These are phyloP conservation scores for Smittia sp. DNA, from an alignment of 2,888 invertebrate genomes.

Conservation along the genomic window DNA sequence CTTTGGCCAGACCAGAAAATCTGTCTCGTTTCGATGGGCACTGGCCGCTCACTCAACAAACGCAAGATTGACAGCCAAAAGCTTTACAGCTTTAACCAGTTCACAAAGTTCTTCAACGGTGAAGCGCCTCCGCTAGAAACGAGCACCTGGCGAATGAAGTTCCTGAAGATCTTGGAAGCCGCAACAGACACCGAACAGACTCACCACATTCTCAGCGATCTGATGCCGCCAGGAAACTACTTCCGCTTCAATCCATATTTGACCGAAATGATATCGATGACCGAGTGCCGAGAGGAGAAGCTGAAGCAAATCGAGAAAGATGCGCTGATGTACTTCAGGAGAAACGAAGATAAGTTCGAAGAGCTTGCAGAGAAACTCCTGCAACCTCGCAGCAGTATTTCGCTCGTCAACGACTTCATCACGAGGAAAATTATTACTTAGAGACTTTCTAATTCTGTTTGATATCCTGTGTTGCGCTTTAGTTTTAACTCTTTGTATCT, in stretches of 20 bases:
- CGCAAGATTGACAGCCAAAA: conserved; percentile 31
- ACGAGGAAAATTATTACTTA: background rate
- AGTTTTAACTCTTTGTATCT: too few relatives aligned
- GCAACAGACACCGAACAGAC: conserved; percentile 87
- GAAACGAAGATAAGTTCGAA: conserved; percentile 75
- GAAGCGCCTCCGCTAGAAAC: conserved; percentile 47
- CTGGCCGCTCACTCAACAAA: conserved; percentile 58
- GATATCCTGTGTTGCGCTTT: too few relatives aligned
- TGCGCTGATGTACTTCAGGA: conserved; percentile 72
- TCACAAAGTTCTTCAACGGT: conserved; percentile 46
- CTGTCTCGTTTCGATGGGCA: conserved; percentile 82
- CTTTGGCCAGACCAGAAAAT: conserved; percentile 75
- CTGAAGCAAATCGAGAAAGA: conserved; percentile 70
- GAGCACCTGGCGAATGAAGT: conserved; percentile 72
- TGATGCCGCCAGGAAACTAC: conserved; percentile 70
- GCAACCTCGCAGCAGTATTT: conserved; percentile 7
- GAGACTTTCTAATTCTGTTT: too few relatives aligned
- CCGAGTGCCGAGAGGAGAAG: conserved; percentile 72
- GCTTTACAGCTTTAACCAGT: conserved; percentile 47
- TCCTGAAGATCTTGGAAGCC: conserved; percentile 76
- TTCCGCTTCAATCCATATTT: conserved; percentile 87
- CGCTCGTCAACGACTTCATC: conserved; percentile 11
- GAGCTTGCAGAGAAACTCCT: conserved; percentile 5
- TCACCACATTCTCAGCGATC: conserved; percentile 67
- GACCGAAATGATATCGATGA: conserved; percentile 73